Evolutionary conservation across 2,113 vertebrate genomes (phyloP), one percentile per base, ranked within the genome.

Genomic region (Stomatorhinus ivindoensis): DNA sequence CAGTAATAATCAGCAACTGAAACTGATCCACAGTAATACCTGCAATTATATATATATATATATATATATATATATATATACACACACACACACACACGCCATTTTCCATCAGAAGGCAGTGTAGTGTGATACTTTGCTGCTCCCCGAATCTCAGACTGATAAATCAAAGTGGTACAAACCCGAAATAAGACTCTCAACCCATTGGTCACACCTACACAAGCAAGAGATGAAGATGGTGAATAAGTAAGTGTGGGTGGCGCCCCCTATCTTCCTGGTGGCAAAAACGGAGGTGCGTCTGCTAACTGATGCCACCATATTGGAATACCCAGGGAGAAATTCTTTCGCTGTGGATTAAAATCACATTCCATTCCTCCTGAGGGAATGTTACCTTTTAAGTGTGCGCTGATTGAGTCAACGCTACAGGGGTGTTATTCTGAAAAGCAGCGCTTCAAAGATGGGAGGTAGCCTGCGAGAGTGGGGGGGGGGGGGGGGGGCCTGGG

Each of bases 171-270:
- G 96, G 96, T 96, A 96, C 93, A 92, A 89, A 94, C 93, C 73
- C 91, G 90, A 95, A 95, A 94, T 95, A 93, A 93, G 94, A 94
- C 93, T 93, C 95, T 94, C 95, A 94, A 93, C 90, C 92, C 93
- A 93, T 92, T 93, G 94, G 94, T 91, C 93, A 91, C 92, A 27
- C n/a, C 27, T 69, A 69, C 3, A 4, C 27, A 69, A 27, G 61
- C n/a, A 27, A 31, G 91, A 94, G 93, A 39, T 42, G 6, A 42
- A 80, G 73, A 80, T 42, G 95, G 95, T 94, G 94, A 92, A 91
- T 93, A 92, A 92, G 94, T 96, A 95, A 95, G 95, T 95, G 94
- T 93, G 92, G 93, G 92, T 93, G 92, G 92, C 90, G 91, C 95
- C 95, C 94, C 94, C 95, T 95, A 95, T 92, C 92, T 94, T 94